These are phyloP conservation scores for Stegophylla sp. DNA, from an alignment of 2,888 invertebrate genomes.

Conservation along the genomic window DNA sequence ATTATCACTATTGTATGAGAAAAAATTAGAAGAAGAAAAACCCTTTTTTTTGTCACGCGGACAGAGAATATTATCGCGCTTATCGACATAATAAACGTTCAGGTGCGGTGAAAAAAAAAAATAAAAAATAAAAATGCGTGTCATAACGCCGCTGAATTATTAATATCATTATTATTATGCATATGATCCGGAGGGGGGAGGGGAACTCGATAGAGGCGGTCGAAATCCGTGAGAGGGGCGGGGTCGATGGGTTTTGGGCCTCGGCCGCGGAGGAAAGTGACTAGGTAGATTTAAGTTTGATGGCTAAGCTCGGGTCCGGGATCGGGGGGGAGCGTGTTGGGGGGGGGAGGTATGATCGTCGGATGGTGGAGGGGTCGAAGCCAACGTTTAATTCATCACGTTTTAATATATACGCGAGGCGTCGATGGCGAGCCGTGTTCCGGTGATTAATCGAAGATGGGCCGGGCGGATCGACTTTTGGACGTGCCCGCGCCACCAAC, in stretches of 20 bases:
- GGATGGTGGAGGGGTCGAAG: neutral
- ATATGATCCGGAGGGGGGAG: neutral
- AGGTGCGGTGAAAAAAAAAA: neutral
- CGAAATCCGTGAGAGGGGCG: too few species aligned
- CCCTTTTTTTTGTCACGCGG: neutral
- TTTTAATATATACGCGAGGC: slow-evolving; percentile 56
- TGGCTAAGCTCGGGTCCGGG: neutral
- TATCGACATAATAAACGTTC: neutral
- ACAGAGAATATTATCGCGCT: neutral
- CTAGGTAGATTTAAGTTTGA: slow-evolving; percentile 12
- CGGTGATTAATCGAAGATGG: slow-evolving; percentile 50
- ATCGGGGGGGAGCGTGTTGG: neutral
- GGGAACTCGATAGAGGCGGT: neutral
- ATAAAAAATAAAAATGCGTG: neutral
- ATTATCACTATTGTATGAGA: neutral
- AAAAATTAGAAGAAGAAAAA: neutral
- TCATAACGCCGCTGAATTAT: too few species aligned
- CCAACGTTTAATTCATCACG: slow-evolving; percentile 53
- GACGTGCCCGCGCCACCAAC: neutral
- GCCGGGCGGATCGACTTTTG: slow-evolving; percentile 44
- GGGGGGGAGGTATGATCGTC: neutral
- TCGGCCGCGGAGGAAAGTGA: neutral
- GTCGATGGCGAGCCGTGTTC: slow-evolving; percentile 49
- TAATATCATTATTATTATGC: too few species aligned
- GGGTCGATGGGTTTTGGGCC: neutral